Conservation (phyloP, 2,888 invertebrate species). For the Panopea generosa region DNA sequence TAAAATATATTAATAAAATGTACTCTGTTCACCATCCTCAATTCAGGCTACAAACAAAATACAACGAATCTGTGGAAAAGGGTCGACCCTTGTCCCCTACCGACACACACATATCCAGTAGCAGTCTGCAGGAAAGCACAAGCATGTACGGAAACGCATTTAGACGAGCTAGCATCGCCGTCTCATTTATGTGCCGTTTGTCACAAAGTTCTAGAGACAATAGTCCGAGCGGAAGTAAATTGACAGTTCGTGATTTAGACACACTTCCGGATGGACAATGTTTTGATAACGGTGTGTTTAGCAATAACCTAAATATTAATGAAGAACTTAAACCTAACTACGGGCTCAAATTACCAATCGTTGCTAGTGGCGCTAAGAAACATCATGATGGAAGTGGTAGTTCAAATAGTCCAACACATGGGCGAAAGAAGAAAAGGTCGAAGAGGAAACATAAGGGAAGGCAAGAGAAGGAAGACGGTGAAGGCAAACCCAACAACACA, state of each 20-base stretch:
- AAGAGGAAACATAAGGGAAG: slow-evolving; percentile 33
- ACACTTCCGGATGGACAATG: background rate
- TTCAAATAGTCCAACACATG: slow-evolving; percentile 1
- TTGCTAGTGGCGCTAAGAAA: background rate
- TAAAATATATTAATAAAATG: too few relatives aligned
- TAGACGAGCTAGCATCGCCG: slow-evolving; percentile 65
- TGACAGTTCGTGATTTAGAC: slow-evolving; percentile 32
- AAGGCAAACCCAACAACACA: background rate
- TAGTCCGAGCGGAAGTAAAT: slow-evolving; percentile 42
- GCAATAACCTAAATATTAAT: background rate
- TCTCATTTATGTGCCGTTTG: slow-evolving; percentile 62
- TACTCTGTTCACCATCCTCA: too few relatives aligned
- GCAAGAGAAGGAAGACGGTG: slow-evolving; percentile 23
- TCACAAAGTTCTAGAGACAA: slow-evolving; percentile 51
- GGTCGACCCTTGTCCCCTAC: slow-evolving; percentile 69
- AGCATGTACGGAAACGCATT: slow-evolving; percentile 72
- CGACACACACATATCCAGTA: slow-evolving; percentile 64
- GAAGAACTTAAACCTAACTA: background rate
- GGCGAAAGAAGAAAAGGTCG: slow-evolving; percentile 16
- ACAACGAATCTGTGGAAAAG: slow-evolving; percentile 46
- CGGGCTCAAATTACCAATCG: background rate
- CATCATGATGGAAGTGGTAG: slow-evolving; percentile 4
- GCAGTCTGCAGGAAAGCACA: slow-evolving; percentile 58
- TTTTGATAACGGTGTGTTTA: background rate
- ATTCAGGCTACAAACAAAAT: slow-evolving; percentile 66